phyloP scores from a whole-genome alignment of 1,140 invertebrate species.

The Drosophila ananassae region DNA sequence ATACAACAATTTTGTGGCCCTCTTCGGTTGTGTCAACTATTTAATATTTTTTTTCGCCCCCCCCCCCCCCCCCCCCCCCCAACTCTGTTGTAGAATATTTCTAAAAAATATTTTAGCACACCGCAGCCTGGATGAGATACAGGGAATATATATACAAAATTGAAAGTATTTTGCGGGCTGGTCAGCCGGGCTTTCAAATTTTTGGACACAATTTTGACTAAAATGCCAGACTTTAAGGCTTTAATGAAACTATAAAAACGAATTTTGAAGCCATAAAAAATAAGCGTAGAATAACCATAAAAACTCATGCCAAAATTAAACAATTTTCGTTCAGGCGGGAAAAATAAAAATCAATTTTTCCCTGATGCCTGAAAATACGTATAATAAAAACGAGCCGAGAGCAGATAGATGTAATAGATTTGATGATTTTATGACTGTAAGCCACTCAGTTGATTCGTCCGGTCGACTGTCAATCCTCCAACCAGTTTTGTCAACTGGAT shows the following conservation, averaged over 20 bases:
- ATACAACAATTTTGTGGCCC: conserved; percentile 64
- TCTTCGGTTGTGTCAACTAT: conserved; percentile 66
- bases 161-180: conserved; percentile 65
- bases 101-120: conserved; percentile 8
- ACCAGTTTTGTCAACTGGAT: conserved; percentile 52
- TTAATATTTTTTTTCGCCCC: conserved; percentile 35
- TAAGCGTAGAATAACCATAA: conserved; percentile 3
- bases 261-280: conserved; percentile 14
- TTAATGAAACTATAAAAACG: conserved; percentile 4
- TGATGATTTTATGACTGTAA: conserved; percentile 72
- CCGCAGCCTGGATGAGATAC: conserved; percentile 36
- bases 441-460: conserved; percentile 58
- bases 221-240: conserved; percentile 1
- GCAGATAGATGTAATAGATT: conserved; percentile 62
- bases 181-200: conserved; percentile 39
- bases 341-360: conserved; percentile 37
- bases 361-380: not conserved
- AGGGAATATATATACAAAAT: conserved; percentile 32
- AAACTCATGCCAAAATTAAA: conserved; percentile 19
- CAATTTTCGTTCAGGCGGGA: conserved; percentile 9
- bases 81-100: conserved; percentile 50
- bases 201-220: conserved; percentile 3
- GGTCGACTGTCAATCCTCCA: conserved; percentile 45
- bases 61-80: conserved; percentile 31
- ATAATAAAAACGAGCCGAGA: conserved; percentile 25